Evolutionary conservation across 2,113 vertebrate genomes (phyloP).

Genomic region (Tachysurus fulvidraco): DNA sequence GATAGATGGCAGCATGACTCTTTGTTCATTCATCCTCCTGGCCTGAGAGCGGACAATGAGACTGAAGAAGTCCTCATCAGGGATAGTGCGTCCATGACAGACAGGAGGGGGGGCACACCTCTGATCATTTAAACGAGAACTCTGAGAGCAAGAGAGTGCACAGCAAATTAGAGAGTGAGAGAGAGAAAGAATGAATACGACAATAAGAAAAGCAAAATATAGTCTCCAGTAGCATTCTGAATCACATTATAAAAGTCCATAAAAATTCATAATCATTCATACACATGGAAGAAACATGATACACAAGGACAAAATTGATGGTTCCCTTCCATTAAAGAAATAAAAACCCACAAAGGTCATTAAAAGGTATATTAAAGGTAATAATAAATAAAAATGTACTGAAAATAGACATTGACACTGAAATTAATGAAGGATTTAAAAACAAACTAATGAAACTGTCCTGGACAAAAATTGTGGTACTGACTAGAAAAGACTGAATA

Average conservation of each 20-base stretch:
- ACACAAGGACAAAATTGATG: too few species aligned
- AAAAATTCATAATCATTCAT: not conserved
- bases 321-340: too few species aligned
- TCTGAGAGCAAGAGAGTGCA: constrained; percentile 64
- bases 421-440: too few species aligned
- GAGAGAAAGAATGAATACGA: not conserved
- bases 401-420: too few species aligned
- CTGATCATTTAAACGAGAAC: constrained; percentile 92
- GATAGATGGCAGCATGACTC: constrained; percentile 82
- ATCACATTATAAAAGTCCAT: not conserved
- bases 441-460: too few species aligned
- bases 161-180: not conserved
- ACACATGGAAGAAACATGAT: not conserved
- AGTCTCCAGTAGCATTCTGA: not conserved
- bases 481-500: too few species aligned
- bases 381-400: too few species aligned
- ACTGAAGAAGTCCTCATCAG: constrained; percentile 97
- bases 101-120: constrained; percentile 88
- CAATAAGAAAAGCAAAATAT: not conserved
- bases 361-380: too few species aligned
- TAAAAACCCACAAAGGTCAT: too few species aligned
- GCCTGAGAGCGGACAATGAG: constrained; percentile 94
- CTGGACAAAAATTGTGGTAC: too few species aligned
- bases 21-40: constrained; percentile 95
- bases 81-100: constrained; percentile 85